Percentiles rank a stretch among this genome's conserved stretches.
Evolutionary conservation across 2,888 invertebrate genomes (phyloP).

Genomic region (Asteroscopus sphinx): DNA sequence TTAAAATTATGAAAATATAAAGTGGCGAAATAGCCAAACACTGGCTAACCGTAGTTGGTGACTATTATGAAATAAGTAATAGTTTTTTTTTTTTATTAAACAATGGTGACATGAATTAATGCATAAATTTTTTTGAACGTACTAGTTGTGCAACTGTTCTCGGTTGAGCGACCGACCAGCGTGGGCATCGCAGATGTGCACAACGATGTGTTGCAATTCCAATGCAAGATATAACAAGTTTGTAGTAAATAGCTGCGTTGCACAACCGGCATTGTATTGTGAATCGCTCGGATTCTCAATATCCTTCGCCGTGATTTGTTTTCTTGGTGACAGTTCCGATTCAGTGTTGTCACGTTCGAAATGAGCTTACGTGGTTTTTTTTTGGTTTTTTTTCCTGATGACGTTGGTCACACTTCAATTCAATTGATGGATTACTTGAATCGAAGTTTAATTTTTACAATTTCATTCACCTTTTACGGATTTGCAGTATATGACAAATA

Average conservation of each 20-base stretch:
- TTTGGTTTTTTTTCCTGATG: slow-evolving; percentile 1
- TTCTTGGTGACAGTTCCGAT: slow-evolving; percentile 40
- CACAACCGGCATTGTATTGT: slow-evolving; percentile 63
- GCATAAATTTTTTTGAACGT: slow-evolving; percentile 47
- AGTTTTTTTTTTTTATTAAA: slow-evolving; percentile 32
- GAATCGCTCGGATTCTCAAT: slow-evolving; percentile 51
- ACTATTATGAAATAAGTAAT: slow-evolving; percentile 24
- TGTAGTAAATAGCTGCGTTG: slow-evolving; percentile 59
- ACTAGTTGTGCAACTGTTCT: slow-evolving; percentile 53
- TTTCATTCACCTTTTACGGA: neutral
- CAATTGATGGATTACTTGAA: slow-evolving; percentile 25
- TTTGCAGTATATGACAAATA: neutral
- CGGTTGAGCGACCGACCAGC: slow-evolving; percentile 55
- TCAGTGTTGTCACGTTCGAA: slow-evolving; percentile 58
- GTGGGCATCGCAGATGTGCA: slow-evolving; percentile 65
- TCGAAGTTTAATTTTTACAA: neutral
- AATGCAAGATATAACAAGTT: slow-evolving; percentile 62
- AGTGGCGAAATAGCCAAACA: neutral
- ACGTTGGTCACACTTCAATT: slow-evolving; percentile 24
- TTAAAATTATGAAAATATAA: neutral
- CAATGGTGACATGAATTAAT: slow-evolving; percentile 47
- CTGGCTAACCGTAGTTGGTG: neutral
- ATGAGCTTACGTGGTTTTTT: slow-evolving; percentile 34
- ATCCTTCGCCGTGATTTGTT: slow-evolving; percentile 31
- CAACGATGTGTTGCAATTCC: slow-evolving; percentile 65